Evolutionary conservation across 2,113 vertebrate genomes (phyloP).

Genomic region (Bettongia penicillata): DNA sequence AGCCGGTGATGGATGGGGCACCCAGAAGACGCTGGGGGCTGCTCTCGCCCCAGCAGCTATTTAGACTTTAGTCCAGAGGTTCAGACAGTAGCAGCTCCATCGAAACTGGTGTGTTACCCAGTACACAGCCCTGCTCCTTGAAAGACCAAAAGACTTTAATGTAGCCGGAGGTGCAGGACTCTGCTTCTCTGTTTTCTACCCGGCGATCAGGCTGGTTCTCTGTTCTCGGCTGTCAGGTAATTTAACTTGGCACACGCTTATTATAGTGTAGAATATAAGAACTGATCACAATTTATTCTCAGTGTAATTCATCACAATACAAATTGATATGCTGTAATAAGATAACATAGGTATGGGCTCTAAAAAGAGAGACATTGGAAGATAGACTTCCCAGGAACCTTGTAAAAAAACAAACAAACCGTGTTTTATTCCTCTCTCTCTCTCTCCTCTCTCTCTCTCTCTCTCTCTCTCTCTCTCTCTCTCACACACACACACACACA

Average conservation of each 20-base stretch:
- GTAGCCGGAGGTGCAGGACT: not conserved
- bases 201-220: not conserved
- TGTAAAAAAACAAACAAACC: not conserved
- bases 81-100: not conserved
- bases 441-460: too few species aligned
- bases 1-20: constrained; percentile 12
- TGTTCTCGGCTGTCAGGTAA: not conserved
- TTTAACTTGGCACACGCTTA: not conserved
- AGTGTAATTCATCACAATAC: not conserved
- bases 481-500: too few species aligned
- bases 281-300: not conserved
- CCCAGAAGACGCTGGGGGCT: not conserved
- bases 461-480: too few species aligned
- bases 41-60: not conserved
- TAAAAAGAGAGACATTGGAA: not conserved
- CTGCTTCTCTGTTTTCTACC: not conserved
- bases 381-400: not conserved
- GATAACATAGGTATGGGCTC: not conserved
- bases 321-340: not conserved
- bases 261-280: not conserved
- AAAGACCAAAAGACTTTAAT: not conserved
- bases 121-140: not conserved
- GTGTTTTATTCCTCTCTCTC: not conserved
- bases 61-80: not conserved
- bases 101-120: not conserved